Evolutionary conservation across 53 echinoderm and acorn worm genomes (phyloP), one percentile per base, ranked within the genome.

Genomic region (Echinarachnius parma): DNA sequence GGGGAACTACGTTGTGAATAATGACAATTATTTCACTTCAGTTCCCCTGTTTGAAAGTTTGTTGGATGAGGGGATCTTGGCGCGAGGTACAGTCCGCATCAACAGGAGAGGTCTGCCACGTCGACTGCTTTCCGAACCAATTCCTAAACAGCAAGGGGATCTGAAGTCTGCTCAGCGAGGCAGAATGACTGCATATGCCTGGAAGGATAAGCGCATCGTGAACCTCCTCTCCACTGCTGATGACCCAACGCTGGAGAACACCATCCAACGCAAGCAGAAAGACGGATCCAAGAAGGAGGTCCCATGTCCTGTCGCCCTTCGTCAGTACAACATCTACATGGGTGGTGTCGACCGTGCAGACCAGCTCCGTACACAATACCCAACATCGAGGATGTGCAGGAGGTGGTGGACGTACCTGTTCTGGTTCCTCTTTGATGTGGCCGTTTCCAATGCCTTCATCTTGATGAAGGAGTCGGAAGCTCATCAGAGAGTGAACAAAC

Each of bases 271-370:
- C 7, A 57, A 8, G 28, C 57, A 57, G 28, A 5, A 16, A 27
- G 28, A 57, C 21, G 39, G 0, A 28, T 47, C 26, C 13, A 64
- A 64, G 46, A 64, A 46, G 46, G 8, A n/a, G 29, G 64, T 63
- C 1, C 25, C 9, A 13, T 45, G 64, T 28, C 64, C 64, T 7
- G 46, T 11, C 10, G 46, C 64, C 27, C 11, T 64, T 7, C 46
- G 14, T 21, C 45, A 79, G 18, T 79, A 79, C 57, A 79, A 79
- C 44, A 34, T 16, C 5, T 79, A 54, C 66, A 79, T 79, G 79
- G 55, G 57, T 27, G 79, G 65, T 14, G 66, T 79, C 0, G 79
- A 79, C 25, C 55, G 34, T 16, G 48, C 62, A 4, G 79, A 79
- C 31, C 79, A 79, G 58, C n/a, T n/a, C n/a, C n/a, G n/a, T n/a